Evolutionary conservation across 2,888 invertebrate genomes (phyloP).

Genomic region (Chrysina gloriosa): DNA sequence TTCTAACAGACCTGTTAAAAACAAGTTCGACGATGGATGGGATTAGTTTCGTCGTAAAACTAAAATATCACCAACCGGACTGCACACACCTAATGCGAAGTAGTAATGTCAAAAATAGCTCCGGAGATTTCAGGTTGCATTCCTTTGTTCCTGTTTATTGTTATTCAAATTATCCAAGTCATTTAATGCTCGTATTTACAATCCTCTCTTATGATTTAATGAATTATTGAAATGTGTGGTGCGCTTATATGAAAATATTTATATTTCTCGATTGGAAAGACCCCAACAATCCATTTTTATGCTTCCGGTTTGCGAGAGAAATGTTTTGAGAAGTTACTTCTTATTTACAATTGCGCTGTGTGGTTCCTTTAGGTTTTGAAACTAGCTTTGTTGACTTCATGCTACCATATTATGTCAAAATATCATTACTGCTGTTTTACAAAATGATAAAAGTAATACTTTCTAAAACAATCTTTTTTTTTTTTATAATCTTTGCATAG

Average conservation of each 20-base stretch:
- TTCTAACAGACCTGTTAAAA: no score
- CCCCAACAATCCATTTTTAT: slow-evolving; percentile 9
- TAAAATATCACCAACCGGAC: slow-evolving; percentile 3
- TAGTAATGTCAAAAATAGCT: slow-evolving; percentile 13
- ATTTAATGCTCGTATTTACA: slow-evolving; percentile 10
- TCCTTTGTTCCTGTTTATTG: slow-evolving; percentile 22
- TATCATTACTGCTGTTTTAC: no score
- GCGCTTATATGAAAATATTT: slow-evolving; percentile 10
- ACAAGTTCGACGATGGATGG: not conserved
- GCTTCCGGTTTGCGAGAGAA: not conserved
- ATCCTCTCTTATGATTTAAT: slow-evolving; percentile 5
- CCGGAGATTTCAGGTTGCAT: slow-evolving; percentile 25
- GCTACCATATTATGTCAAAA: no score
- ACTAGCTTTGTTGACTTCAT: no score
- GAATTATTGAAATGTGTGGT: not conserved
- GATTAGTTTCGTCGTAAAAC: slow-evolving; percentile 1
- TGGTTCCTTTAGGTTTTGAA: not conserved
- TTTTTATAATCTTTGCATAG: no score
- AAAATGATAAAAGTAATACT: no score
- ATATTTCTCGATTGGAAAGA: not conserved
- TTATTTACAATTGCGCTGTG: not conserved
- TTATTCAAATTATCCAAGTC: not conserved
- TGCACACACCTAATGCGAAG: not conserved
- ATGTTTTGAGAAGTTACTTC: not conserved
- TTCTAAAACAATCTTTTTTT: no score